Evolutionary conservation across 2,113 vertebrate genomes (phyloP).

Genomic region (Odobenus rosmarus): DNA sequence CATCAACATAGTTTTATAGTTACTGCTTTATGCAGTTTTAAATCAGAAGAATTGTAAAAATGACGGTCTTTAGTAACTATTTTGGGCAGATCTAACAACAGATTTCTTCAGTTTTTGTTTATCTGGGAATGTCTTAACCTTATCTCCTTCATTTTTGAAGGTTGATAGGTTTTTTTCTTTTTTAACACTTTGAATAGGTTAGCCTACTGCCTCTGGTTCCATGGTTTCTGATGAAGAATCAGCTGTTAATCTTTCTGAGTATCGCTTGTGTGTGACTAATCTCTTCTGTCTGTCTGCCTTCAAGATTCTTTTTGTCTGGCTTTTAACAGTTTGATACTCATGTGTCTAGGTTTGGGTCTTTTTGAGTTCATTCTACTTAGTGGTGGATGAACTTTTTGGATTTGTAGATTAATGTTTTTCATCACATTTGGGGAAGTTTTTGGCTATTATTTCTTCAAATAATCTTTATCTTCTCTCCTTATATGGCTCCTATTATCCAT

Average conservation of each 20-base stretch:
- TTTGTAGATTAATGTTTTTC: background rate
- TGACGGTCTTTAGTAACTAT: background rate
- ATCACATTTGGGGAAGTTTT: background rate
- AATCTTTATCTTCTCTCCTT: background rate
- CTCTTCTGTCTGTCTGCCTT: background rate
- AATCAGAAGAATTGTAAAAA: background rate
- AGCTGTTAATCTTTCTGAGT: background rate
- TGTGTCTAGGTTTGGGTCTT: background rate
- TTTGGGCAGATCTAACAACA: background rate
- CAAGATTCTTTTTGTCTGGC: background rate
- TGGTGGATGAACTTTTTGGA: background rate
- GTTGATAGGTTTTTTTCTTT: background rate
- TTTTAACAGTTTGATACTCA: slow-evolving; percentile 11
- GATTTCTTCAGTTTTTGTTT: background rate
- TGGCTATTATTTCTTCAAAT: background rate
- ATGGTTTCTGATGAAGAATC: slow-evolving; percentile 9
- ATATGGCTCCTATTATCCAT: background rate
- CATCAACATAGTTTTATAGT: background rate
- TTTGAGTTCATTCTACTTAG: background rate
- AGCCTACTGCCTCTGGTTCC: background rate
- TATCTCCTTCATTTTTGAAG: background rate
- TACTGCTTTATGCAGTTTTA: slow-evolving; percentile 1
- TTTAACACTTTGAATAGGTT: background rate
- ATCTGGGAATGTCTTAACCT: background rate
- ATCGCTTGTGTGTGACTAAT: background rate